Evolutionary conservation across 2,797 vertebrate species (phyloP).

Genomic region (Ptychobarbus kaznakovi): DNA sequence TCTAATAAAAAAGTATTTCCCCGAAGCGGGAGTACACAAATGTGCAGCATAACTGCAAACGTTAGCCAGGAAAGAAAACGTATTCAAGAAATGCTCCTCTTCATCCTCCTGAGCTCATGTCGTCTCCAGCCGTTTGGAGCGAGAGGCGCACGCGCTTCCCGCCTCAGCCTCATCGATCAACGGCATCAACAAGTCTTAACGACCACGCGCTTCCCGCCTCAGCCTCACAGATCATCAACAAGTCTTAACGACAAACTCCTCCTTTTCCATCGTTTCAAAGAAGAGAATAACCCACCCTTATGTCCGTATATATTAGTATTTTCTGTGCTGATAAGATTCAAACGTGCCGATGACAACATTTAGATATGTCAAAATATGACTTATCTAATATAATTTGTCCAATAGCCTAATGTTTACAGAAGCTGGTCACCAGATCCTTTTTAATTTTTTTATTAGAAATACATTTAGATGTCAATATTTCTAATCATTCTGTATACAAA

Average conservation of each 20-base stretch:
- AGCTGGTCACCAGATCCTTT: not conserved
- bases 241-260: constrained; percentile 72
- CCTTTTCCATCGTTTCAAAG: constrained; percentile 64
- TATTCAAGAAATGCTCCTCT: constrained; percentile 36
- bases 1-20: constrained; percentile 53
- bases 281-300: constrained; percentile 59
- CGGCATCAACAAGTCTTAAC: constrained; percentile 80
- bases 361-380: not conserved
- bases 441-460: too few species aligned
- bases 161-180: constrained; percentile 64
- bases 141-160: constrained; percentile 56
- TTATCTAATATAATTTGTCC: not conserved
- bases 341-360: not conserved
- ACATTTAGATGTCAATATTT: not conserved
- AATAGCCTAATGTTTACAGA: not conserved
- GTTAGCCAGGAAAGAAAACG: constrained; percentile 41
- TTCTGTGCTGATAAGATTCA: constrained; percentile 55
- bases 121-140: constrained; percentile 25
- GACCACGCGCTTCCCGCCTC: constrained; percentile 60
- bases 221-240: constrained; percentile 76
- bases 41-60: constrained; percentile 44
- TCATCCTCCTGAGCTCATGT: constrained; percentile 17
- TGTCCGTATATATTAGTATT: constrained; percentile 58
- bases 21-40: constrained; percentile 40
- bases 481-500: not conserved